Evolutionary conservation across 2,888 invertebrate genomes (phyloP).

Genomic region (Epirrhoe alternata): DNA sequence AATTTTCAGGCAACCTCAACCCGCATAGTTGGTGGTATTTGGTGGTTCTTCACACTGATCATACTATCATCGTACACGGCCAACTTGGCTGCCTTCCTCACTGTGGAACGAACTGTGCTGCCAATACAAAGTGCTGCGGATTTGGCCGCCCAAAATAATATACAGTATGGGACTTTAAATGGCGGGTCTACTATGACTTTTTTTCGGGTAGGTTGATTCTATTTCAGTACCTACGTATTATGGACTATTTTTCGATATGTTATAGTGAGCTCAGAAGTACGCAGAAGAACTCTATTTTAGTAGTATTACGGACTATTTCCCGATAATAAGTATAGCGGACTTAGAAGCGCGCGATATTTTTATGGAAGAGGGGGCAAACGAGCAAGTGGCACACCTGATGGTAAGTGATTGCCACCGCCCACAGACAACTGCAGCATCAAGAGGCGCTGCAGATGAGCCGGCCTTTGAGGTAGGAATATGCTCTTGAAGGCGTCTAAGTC

Average conservation of each 20-base stretch:
- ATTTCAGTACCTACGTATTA: not conserved
- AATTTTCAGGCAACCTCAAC: conserved; percentile 93
- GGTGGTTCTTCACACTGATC: conserved; percentile 99
- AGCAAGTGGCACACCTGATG: too few species aligned
- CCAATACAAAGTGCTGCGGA: conserved; percentile 98
- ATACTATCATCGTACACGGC: conserved; percentile 99
- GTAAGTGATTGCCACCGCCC: too few species aligned
- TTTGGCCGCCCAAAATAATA: conserved; percentile 96
- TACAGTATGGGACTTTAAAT: conserved; percentile 96
- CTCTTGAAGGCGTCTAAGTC: too few species aligned
- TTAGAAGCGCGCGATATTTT: too few species aligned
- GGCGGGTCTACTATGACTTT: conserved; percentile 99
- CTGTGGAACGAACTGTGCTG: conserved; percentile 97
- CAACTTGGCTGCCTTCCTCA: conserved; percentile 98
- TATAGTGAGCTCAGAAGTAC: too few species aligned
- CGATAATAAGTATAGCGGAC: too few species aligned
- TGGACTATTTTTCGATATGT: not conserved
- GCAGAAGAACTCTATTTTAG: too few species aligned
- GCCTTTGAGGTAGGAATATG: too few species aligned
- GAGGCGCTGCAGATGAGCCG: too few species aligned
- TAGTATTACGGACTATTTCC: too few species aligned
- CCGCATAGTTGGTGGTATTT: conserved; percentile 97
- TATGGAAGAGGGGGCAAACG: too few species aligned
- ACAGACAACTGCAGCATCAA: too few species aligned
- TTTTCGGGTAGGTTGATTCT: conserved; percentile 89